Conservation (phyloP, 2,113 vertebrate species). For the Budorcas taxicolor region DNA sequence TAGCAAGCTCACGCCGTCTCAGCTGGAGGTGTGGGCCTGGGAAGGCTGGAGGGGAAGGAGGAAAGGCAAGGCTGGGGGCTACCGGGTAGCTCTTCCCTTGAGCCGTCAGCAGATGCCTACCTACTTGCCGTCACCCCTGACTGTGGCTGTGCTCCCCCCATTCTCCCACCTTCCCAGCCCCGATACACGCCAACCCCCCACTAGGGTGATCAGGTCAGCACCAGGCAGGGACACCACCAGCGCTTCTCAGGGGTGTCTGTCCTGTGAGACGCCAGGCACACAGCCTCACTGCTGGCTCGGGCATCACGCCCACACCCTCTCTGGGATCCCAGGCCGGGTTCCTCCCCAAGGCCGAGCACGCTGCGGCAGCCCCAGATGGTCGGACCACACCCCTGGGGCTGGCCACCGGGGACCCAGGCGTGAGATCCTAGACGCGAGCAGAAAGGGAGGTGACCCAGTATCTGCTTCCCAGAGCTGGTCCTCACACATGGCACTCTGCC, state of each 20-base stretch:
- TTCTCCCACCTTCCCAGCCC: not conserved
- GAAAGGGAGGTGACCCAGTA: not conserved
- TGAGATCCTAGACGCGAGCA: accelerated
- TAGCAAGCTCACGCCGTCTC: accelerated
- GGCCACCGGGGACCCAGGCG: not conserved
- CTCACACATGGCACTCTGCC: not conserved
- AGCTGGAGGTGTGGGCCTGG: not conserved
- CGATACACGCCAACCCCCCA: accelerated
- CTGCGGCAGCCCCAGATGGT: accelerated
- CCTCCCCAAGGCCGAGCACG: accelerated
- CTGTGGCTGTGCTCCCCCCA: accelerated
- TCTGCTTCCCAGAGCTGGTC: not conserved
- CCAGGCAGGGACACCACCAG: not conserved
- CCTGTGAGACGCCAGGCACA: not conserved
- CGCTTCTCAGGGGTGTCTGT: not conserved
- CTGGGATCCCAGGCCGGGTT: not conserved
- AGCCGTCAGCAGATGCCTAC: not conserved
- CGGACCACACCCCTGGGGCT: not conserved
- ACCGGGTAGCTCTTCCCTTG: not conserved
- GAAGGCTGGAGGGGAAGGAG: not conserved
- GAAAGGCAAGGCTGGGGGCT: not conserved
- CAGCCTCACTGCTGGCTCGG: accelerated
- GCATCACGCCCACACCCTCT: accelerated
- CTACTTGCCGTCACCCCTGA: not conserved
- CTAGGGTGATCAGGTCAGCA: not conserved